Evolutionary conservation across 2,113 vertebrate genomes (phyloP).

Genomic region (Paraplagusia blochii): DNA sequence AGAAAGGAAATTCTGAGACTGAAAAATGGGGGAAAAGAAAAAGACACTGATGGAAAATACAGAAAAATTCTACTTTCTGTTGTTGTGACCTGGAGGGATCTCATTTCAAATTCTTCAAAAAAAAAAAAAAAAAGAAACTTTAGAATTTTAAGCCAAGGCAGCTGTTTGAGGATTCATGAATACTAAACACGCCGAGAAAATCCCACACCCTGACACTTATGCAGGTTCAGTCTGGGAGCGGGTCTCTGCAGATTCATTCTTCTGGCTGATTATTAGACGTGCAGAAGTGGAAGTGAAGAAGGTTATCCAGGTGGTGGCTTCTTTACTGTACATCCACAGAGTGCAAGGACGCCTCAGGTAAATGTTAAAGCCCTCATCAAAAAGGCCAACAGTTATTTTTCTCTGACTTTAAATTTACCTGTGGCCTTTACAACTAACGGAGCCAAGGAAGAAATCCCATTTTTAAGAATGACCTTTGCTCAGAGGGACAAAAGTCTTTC

Average conservation of each 20-base stretch:
- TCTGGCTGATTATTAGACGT: neutral
- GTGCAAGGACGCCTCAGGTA: neutral
- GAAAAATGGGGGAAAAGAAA: no score
- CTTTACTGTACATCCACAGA: neutral
- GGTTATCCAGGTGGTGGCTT: neutral
- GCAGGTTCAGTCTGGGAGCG: neutral
- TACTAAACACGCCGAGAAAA: neutral
- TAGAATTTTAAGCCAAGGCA: no score
- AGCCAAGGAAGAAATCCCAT: no score
- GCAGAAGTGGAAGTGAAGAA: neutral
- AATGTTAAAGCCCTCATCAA: neutral
- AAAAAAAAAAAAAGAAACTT: no score
- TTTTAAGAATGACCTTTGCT: no score
- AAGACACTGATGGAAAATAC: no score
- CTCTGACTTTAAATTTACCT: neutral
- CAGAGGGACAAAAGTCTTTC: neutral
- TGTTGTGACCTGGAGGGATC: no score
- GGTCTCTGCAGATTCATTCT: neutral
- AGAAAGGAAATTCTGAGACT: slow-evolving; percentile 41
- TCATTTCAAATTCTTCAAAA: no score
- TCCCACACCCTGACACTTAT: neutral
- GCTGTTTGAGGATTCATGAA: neutral
- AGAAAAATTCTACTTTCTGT: no score
- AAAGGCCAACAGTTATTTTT: neutral
- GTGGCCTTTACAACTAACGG: neutral